Conservation (phyloP, 2,888 invertebrate species). For the Nesidiocoris tenuis region DNA sequence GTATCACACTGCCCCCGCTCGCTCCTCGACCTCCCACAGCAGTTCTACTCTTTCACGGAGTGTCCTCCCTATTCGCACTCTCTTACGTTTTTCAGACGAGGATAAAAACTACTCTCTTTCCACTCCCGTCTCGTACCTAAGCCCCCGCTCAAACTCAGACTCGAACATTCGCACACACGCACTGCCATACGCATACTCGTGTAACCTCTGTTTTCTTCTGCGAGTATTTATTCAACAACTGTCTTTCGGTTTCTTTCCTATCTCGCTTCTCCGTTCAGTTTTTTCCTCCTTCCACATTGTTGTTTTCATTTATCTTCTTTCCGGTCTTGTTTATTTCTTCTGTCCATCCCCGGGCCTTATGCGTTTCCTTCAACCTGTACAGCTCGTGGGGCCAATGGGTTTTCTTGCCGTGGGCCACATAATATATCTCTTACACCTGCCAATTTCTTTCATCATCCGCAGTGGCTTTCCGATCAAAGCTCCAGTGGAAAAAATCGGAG, state of each 20-base stretch:
- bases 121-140: background rate
- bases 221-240: constrained; percentile 27
- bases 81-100: background rate
- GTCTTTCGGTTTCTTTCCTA: background rate
- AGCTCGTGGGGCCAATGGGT: background rate
- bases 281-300: background rate
- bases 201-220: constrained; percentile 10
- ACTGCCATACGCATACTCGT: background rate
- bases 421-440: no score
- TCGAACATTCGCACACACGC: background rate
- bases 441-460: no score
- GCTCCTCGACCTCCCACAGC: background rate
- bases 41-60: background rate
- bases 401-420: no score
- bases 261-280: background rate
- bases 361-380: background rate
- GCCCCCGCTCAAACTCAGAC: background rate
- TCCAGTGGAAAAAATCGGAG: no score
- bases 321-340: constrained; percentile 6
- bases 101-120: background rate
- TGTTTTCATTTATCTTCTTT: constrained; percentile 24
- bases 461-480: no score
- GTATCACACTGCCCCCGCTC: constrained; percentile 20
- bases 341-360: background rate
- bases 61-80: background rate